These are phyloP conservation scores for Sternarchorhynchus goeldii DNA, from an alignment of 2,797 vertebrate species.

Conservation along the genomic window DNA sequence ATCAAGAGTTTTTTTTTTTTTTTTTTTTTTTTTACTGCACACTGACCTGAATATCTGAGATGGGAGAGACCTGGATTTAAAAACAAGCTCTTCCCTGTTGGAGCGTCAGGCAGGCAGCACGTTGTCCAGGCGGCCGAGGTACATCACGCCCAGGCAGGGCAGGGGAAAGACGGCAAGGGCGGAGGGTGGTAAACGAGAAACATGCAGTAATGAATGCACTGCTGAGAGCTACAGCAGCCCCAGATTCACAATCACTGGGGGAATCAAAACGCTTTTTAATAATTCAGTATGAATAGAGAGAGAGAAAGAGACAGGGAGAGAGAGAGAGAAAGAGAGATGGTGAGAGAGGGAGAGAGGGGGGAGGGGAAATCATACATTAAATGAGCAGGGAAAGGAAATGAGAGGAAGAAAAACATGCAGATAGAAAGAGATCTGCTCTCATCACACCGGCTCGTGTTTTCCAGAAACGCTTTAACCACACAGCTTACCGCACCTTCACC, in stretches of 20 bases:
- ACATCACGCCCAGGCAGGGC: constrained; percentile 59
- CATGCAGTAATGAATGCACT: constrained; percentile 69
- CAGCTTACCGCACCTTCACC: constrained; percentile 24
- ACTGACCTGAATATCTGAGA: constrained; percentile 76
- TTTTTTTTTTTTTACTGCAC: constrained; percentile 60
- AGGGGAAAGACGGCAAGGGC: constrained; percentile 44
- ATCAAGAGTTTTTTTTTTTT: constrained; percentile 53
- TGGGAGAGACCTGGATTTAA: constrained; percentile 49
- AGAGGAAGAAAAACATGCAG: constrained; percentile 56
- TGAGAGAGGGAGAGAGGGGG: constrained; percentile 58
- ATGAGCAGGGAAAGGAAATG: constrained; percentile 68
- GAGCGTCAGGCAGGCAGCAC: constrained; percentile 65
- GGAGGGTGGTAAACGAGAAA: constrained; percentile 56
- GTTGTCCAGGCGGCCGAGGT: constrained; percentile 55
- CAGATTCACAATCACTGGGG: constrained; percentile 80
- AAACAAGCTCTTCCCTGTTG: neutral
- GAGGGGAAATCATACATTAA: constrained; percentile 70
- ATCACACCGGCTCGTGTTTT: neutral
- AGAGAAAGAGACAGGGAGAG: constrained; percentile 46
- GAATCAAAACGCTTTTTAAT: constrained; percentile 86
- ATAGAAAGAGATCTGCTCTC: constrained; percentile 14
- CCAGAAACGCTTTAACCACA: constrained; percentile 27
- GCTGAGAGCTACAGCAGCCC: constrained; percentile 76
- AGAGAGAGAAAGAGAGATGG: constrained; percentile 57
- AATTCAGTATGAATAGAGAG: constrained; percentile 78